phyloP scores from a whole-genome alignment of 2,888 invertebrate genomes.

The Pristionchus arcanus region DNA sequence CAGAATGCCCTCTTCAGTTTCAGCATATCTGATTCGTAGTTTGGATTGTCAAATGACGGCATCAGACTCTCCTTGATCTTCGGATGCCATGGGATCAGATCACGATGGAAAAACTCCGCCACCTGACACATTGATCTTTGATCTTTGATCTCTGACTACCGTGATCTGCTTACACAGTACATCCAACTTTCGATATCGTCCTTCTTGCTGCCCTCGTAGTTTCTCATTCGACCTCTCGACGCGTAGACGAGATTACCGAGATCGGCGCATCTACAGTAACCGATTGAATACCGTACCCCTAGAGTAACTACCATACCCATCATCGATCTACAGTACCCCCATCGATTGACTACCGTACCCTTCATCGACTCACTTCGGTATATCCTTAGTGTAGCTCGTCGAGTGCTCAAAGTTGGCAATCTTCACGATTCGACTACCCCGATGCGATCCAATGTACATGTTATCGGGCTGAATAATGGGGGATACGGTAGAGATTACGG shows the following conservation, averaged over 20 bases:
- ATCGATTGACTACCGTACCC: not conserved
- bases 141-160: not conserved
- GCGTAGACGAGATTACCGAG: not conserved
- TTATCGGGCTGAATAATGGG: conserved; percentile 2
- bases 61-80: not conserved
- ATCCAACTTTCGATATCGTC: conserved; percentile 38
- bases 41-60: not conserved
- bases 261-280: not conserved
- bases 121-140: not conserved
- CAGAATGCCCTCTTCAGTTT: conserved; percentile 44
- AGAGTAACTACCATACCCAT: not conserved
- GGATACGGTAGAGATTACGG: not conserved
- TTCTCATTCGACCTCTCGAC: conserved; percentile 9
- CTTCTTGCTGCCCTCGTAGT: conserved; percentile 31
- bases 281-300: not conserved
- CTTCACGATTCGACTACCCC: not conserved
- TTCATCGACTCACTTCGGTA: not conserved
- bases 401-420: conserved; percentile 34
- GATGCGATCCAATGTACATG: not conserved
- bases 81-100: not conserved
- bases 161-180: conserved; percentile 11
- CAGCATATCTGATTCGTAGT: not conserved
- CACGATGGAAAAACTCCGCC: conserved; percentile 25
- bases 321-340: not conserved
- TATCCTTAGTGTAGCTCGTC: not conserved